Evolutionary conservation across 2,797 vertebrate species (phyloP).

Genomic region (Mormyrus proboscirostris): DNA sequence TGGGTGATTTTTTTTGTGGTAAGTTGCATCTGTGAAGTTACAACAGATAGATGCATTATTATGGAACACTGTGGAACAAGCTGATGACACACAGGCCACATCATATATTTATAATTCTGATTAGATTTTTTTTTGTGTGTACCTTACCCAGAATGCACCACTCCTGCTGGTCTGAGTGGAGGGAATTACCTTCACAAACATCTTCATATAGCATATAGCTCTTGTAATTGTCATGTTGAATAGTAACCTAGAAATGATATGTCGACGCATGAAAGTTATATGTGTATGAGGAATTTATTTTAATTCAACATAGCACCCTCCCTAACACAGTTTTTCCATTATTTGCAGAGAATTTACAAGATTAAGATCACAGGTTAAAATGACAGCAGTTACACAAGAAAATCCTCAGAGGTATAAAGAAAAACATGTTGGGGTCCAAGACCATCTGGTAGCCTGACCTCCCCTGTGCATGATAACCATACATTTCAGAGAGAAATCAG

Average conservation of each 20-base stretch:
- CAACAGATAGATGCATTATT: neutral
- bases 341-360: neutral
- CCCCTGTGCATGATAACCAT: neutral
- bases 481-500: neutral
- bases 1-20: neutral
- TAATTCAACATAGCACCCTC: neutral
- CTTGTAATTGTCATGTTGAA: neutral
- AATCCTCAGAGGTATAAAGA: neutral
- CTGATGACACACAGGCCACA: neutral
- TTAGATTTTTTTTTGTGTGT: neutral
- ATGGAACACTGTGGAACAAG: neutral
- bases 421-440: neutral
- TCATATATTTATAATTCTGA: neutral
- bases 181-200: neutral
- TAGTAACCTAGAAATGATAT: neutral
- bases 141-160: neutral
- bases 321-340: neutral
- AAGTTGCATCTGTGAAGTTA: neutral
- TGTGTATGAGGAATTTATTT: neutral
- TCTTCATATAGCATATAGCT: neutral
- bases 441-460: neutral
- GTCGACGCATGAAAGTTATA: neutral
- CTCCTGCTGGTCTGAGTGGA: neutral
- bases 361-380: neutral
- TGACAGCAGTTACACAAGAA: neutral